Conservation (phyloP, 2,797 vertebrate species). For the Periophthalmus magnuspinnatus region DNA sequence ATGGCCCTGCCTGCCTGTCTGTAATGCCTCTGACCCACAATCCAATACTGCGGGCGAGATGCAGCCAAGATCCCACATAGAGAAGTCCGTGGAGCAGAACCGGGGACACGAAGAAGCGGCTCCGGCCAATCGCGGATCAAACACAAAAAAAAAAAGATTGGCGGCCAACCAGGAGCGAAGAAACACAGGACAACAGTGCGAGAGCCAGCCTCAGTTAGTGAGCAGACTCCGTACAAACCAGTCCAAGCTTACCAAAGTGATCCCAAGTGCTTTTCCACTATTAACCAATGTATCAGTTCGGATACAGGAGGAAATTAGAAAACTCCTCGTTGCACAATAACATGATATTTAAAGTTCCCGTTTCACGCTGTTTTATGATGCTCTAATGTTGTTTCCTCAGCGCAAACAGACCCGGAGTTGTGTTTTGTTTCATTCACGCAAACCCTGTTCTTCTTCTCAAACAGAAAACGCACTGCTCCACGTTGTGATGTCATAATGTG, state of each 20-base stretch:
- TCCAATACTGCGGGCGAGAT: constrained; percentile 50
- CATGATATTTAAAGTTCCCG: constrained; percentile 30
- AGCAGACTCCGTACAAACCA: constrained; percentile 23
- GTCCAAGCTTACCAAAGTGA: constrained; percentile 26
- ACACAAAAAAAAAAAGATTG: constrained; percentile 32
- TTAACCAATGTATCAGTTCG: constrained; percentile 22
- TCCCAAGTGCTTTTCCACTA: constrained; percentile 11
- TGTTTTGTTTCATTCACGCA: no score
- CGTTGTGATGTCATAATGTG: no score
- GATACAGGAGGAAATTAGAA: constrained; percentile 12
- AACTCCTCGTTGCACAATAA: constrained; percentile 30
- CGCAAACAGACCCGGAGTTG: no score
- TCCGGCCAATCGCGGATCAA: constrained; percentile 43
- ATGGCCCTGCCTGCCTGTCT: constrained; percentile 58
- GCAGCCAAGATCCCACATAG: constrained; percentile 50
- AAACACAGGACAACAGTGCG: constrained; percentile 25
- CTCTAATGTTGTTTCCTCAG: no score
- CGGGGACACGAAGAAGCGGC: constrained; percentile 39
- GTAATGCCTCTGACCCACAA: constrained; percentile 65
- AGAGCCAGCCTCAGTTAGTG: constrained; percentile 20
- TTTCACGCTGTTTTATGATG: no score
- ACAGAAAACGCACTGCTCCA: no score
- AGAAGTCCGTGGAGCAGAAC: constrained; percentile 41
- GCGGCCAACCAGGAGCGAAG: constrained; percentile 45
- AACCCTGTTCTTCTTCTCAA: no score